A percentile compares a stretch with the other conserved stretches of the same genome.
phyloP scores from a whole-genome alignment of 2,888 invertebrate species.

The Ariolimax columbianus region DNA sequence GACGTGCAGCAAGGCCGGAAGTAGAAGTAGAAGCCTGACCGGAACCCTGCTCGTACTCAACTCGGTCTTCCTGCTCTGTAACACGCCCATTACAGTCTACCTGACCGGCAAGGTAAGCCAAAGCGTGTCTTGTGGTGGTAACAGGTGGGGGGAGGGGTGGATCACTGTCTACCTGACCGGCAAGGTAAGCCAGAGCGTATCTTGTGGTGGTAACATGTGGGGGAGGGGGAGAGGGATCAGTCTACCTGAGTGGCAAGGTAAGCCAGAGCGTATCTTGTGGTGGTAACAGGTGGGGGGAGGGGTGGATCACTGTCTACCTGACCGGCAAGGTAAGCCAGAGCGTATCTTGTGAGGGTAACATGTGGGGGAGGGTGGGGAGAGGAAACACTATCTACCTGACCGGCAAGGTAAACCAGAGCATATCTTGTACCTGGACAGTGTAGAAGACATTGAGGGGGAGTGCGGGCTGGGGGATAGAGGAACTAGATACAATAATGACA shows the following conservation, averaged over 20 bases:
- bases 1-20: background rate
- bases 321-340: conserved; percentile 22
- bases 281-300: too few relatives aligned
- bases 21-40: conserved; percentile 39
- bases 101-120: conserved; percentile 34
- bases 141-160: too few relatives aligned
- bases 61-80: conserved; percentile 44
- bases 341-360: too few relatives aligned
- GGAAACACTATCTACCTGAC: too few relatives aligned
- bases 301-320: conserved; percentile 46
- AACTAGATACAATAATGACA: too few relatives aligned
- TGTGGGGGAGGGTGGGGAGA: too few relatives aligned
- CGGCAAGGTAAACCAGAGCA: background rate
- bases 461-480: too few relatives aligned
- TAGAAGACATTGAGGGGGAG: too few relatives aligned
- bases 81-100: conserved; percentile 44
- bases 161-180: conserved; percentile 43
- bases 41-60: conserved; percentile 42
- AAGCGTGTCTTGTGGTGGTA: background rate
- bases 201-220: too few relatives aligned
- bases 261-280: background rate
- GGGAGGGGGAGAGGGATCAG: too few relatives aligned
- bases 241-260: background rate
- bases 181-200: background rate
- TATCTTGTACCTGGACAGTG: too few relatives aligned